Evolutionary conservation across 1,140 invertebrate genomes (phyloP), one percentile per base, ranked within the genome.

Genomic region (Dendrolimus punctatus): DNA sequence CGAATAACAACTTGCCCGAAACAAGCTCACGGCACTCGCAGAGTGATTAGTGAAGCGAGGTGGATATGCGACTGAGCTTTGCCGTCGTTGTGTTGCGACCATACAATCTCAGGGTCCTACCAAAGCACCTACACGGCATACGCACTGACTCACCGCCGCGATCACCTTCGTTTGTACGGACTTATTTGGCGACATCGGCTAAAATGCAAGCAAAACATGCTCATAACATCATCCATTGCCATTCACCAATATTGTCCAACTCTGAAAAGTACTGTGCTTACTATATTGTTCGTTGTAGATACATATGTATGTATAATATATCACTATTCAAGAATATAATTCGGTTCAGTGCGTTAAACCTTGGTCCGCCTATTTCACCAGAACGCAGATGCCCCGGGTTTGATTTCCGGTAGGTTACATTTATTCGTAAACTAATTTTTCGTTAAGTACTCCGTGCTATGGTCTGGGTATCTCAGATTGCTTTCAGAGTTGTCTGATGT

Each of bases 111-210:
- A 71, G 71, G 67, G 69, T 77, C 68, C 62, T 45, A 10, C 52
- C 64, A 58, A 48, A 56, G 64, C 80, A 68, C 80, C 78, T 72
- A 76, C 77, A 65, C 76, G 46, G 53, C 52, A 46, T 23, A 23
- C 8, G 42, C 40, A 53, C 62, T 81, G 80, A 84, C 54, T 84
- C 80, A 84, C 57, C 59, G 65, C 59, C 63, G 23, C 23, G 73
- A 75, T 84, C 73, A 80, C 80, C 80, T 84, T 82, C 80, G 62
- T 52, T 54, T 59, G 65, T 80, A 76, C 74, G 76, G 73, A 84
- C 80, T 71, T 84, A 84, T 84, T 84, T 84, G 80, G 80, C 57
- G 75, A 80, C 75, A 75, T 66, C 74, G 64, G 52, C 64, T 58
- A 60, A 23, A 71, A 78, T 73, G 67, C 68, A 72, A 45, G 41